Base-by-base conservation (phyloP, 2,888 invertebrate species). In the Unio delphinus region DNA sequence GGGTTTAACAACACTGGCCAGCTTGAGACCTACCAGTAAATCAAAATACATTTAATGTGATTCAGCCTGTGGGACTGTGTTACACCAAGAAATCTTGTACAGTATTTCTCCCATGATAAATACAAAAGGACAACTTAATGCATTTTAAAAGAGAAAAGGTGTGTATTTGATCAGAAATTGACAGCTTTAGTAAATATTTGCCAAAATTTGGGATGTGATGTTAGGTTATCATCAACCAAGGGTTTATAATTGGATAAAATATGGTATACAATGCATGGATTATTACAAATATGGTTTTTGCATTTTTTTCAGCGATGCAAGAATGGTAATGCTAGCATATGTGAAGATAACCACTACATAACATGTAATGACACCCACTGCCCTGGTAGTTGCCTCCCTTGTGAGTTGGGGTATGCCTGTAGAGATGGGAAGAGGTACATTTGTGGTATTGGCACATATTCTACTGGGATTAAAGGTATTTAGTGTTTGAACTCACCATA, bases 351-450 rank as follows among this genome's bases (percentile, higher is more conserved):
- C 55, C 70, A 79, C 63, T 81, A 81, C 61, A 68, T 73, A 1
- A 67, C 71, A 28, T 82, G 82, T 66, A 79, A 72, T 60, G 68
- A 63, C 56, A 66, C 70, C 30, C 69, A 68, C 61, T 82, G 82
- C 64, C 79, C 80, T 4, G 64, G 60, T 4, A 58, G 55, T 4
- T 82, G 81, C 61, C 67, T 67, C 18, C 67, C 59, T 4, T 82
- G 82, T 74, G 78, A 79, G 67, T 26, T 69, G 7, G 82, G 82
- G 26, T 74, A 76, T 58, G 75, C 80, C 1, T 82, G 82, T 65
- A 61, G 75, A 45, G 78, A 76, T 5, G 82, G 82, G 17, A 66
- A 69, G 55, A 71, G 74, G 57, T 73, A 73, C 60, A 11, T 62
- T n/a, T 82, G 82, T 74, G 56, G 26, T 11, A 55, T 64, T 5